Base-by-base conservation (phyloP, 2,888 invertebrate species). In the Beris morrisii region DNA sequence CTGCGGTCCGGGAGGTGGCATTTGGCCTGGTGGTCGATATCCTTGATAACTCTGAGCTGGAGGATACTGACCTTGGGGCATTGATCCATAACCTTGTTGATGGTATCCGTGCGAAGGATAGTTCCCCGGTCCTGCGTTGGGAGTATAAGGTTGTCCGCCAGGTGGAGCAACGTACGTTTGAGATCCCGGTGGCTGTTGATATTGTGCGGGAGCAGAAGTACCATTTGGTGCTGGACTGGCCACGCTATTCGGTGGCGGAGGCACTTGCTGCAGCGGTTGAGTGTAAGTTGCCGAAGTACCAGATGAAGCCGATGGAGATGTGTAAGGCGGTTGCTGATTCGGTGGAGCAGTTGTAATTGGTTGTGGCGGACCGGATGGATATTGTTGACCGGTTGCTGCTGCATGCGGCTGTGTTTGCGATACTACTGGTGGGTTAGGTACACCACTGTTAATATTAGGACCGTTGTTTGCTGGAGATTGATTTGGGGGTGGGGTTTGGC, bases 11-110 rank as follows among this genome's bases (percentile, higher is more conserved):
- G 72, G 71, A 31, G 79, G 79, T 75, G 84, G 84, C 73, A 84
- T 84, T 59, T 83, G 83, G 38, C 84, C 83, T 3, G 87, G 86
- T 7, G 87, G 87, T 69, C 87, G 79, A 22, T 86, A 85, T 64
- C 87, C 87, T 67, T 87, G 86, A 76, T 88, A 88, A 22, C 85
- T 85, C 75, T 87, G 87, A 5, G 86, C 84, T 64, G 86, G 84
- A 15, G 84, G 85, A 75, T 85, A 85, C 72, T 84, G 85, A 3
- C 83, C 83, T 70, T 86, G 86, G 12, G 86, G 85, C 46, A 76
- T 75, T 11, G 84, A 84, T 11, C 84, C 85, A 77, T 88, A 88
- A 11, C 85, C 85, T 56, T 85, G 86, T 66, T 86, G 84, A 69
- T 84, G 84, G 65, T 80, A 79, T 2, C 76, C 76, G 73, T 76